These are phyloP conservation scores for Nylanderia fulva DNA, from an alignment of 1,140 invertebrate species.

Conservation along the genomic window DNA sequence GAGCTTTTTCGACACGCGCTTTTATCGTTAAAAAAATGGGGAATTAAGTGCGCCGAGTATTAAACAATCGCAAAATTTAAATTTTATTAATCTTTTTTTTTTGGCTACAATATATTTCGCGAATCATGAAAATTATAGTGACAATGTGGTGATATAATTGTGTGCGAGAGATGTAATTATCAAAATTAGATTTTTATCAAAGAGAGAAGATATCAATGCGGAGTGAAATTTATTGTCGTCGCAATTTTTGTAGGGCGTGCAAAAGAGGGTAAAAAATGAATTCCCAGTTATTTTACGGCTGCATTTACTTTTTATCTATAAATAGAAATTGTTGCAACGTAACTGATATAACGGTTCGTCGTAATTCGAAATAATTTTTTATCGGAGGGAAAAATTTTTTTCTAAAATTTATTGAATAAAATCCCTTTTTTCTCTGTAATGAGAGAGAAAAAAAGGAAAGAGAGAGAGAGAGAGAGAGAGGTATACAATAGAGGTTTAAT, in stretches of 20 bases:
- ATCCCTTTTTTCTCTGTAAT: neutral
- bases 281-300: neutral
- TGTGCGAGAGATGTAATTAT: conserved; percentile 9
- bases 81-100: no score
- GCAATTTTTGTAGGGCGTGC: neutral
- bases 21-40: neutral
- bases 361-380: neutral
- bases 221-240: conserved; percentile 5
- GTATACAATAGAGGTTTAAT: conserved; percentile 9
- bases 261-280: conserved; percentile 14
- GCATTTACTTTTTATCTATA: neutral
- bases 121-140: neutral
- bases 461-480: neutral
- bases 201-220: neutral
- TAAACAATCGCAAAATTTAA: neutral
- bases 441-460: neutral
- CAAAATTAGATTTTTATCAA: conserved; percentile 5
- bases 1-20: neutral
- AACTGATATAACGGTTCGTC: conserved; percentile 1
- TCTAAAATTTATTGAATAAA: conserved; percentile 32
- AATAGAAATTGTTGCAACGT: conserved; percentile 18
- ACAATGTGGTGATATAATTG: neutral
- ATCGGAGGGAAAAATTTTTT: neutral
- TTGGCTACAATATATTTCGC: neutral
- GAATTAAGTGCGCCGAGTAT: neutral